Evolutionary conservation across 1,140 invertebrate species (phyloP), one percentile per base, ranked within the genome.

Genomic region (Drosophila bocqueti): DNA sequence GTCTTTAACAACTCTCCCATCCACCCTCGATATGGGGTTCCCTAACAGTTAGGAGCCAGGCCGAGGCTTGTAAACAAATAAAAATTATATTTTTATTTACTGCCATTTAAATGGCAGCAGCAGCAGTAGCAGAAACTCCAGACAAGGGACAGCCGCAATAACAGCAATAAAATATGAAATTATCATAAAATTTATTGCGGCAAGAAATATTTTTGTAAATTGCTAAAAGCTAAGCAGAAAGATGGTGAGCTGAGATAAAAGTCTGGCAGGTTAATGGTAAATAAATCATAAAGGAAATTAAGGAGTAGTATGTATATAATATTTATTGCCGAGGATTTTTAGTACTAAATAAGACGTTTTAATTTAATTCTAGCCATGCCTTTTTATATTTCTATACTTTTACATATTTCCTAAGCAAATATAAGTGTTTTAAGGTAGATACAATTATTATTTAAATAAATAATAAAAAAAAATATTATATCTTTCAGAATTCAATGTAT

Each of bases 81-180:
- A 76, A 76, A 75, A 50, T 34, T 57, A 47, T 61, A 52, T 64
- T 65, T 62, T 36, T 71, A 74, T 74, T 40, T 72, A 71, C 66
- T 69, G 86, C 83, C 83, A 91, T 91, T 91, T 87, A 87, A 87
- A 79, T 84, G 80, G 49, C 81, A 71, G 46, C 80, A 71, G 31
- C 50, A 57, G 55, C 81, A 71, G 54, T 73, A 71, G 31, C 50
- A 57, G 55, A 84, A 87, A 78, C 78, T 87, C 61, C 75, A 76
- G 73, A 90, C 83, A 91, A 89, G 89, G 89, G 3, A 24, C 54
- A 57, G 62, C 78, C 78, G 66, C 64, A 49, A 58, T 62, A 76
- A 76, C 60, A 63, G 36, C 59, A 46, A 73, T 61, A 42, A 74
- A 74, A 73, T 73, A 60, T 31, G 24, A 38, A 74, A 73, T 60